phyloP scores from a whole-genome alignment of 2,888 invertebrate species.

The Phoronis australis region DNA sequence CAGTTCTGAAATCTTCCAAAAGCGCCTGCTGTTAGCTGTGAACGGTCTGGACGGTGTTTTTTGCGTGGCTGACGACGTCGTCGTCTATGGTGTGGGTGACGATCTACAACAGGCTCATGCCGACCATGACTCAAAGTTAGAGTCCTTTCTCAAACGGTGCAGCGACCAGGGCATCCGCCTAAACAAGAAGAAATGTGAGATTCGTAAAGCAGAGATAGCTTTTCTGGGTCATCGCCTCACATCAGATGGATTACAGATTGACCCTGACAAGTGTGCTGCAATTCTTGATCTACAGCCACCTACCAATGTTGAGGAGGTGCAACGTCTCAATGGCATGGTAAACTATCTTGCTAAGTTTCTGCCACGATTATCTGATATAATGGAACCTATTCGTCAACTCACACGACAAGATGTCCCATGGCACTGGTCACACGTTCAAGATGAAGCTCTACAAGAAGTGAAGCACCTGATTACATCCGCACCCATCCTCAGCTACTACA shows the following conservation, averaged over 20 bases:
- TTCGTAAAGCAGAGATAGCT: slow-evolving; percentile 4
- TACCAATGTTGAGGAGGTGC: slow-evolving; percentile 8
- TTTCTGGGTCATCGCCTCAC: slow-evolving; percentile 16
- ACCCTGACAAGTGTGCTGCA: slow-evolving; percentile 15
- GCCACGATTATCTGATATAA: slow-evolving; percentile 10
- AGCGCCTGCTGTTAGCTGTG: slow-evolving; percentile 12
- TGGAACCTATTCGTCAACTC: slow-evolving; percentile 12
- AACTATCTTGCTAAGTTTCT: slow-evolving; percentile 15
- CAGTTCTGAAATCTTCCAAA: slow-evolving; percentile 18
- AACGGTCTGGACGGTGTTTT: slow-evolving; percentile 14
- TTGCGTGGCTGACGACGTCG: slow-evolving; percentile 15
- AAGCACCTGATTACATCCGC: slow-evolving; percentile 9
- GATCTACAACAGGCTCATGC: too few relatives aligned
- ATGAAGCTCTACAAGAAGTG: slow-evolving; percentile 11
- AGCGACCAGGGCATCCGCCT: slow-evolving; percentile 11
- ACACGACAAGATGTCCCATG: slow-evolving; percentile 15
- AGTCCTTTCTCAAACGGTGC: slow-evolving; percentile 12
- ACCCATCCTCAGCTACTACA: slow-evolving; percentile 11
- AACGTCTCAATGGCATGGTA: slow-evolving; percentile 17
- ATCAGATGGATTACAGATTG: slow-evolving; percentile 10
- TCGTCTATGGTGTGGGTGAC: slow-evolving; percentile 10
- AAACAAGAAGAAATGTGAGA: slow-evolving; percentile 10
- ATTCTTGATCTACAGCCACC: slow-evolving; percentile 14
- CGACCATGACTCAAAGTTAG: slow-evolving; percentile 13
- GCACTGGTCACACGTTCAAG: slow-evolving; percentile 15